phyloP scores from a whole-genome alignment of 1,140 invertebrate species.

The Pachyrhynchus sulphureomaculatus region DNA sequence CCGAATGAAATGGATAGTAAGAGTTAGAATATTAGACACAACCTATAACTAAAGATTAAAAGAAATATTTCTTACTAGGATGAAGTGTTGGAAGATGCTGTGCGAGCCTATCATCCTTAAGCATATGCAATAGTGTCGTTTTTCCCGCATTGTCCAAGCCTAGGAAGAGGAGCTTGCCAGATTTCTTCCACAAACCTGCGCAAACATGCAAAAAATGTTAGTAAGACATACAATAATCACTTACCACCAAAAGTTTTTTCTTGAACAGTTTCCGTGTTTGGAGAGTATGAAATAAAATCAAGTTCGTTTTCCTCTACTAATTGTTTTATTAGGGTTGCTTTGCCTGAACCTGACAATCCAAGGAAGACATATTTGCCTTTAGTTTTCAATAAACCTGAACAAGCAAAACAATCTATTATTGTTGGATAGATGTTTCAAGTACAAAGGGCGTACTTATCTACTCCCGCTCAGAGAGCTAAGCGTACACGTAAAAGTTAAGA shows the following conservation, averaged over 20 bases:
- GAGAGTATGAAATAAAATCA: conserved; percentile 43
- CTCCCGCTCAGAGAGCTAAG: too few species aligned
- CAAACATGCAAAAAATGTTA: conserved; percentile 38
- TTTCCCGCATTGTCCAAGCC: conserved; percentile 99
- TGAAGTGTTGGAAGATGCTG: conserved; percentile 99
- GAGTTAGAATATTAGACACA: too few species aligned
- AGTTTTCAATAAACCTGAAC: conserved; percentile 46
- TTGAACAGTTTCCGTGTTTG: background rate
- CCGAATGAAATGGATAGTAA: too few species aligned
- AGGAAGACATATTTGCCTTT: conserved; percentile 54
- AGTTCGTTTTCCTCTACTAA: conserved; percentile 52
- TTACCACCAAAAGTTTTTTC: conserved; percentile 23
- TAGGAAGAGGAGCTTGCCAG: conserved; percentile 96
- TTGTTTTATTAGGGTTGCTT: conserved; percentile 49
- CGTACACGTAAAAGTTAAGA: too few species aligned
- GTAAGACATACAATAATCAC: conserved; percentile 6
- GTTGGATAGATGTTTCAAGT: too few species aligned
- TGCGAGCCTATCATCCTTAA: conserved; percentile 98
- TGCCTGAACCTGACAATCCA: conserved; percentile 53
- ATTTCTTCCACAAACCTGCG: conserved; percentile 96
- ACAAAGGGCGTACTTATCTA: too few species aligned
- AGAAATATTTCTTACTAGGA: conserved; percentile 79
- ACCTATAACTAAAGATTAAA: background rate
- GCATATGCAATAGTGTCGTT: conserved; percentile 98
- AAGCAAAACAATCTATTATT: background rate